phyloP scores from a whole-genome alignment of 2,888 invertebrate genomes.

The Trachelus tabidus region DNA sequence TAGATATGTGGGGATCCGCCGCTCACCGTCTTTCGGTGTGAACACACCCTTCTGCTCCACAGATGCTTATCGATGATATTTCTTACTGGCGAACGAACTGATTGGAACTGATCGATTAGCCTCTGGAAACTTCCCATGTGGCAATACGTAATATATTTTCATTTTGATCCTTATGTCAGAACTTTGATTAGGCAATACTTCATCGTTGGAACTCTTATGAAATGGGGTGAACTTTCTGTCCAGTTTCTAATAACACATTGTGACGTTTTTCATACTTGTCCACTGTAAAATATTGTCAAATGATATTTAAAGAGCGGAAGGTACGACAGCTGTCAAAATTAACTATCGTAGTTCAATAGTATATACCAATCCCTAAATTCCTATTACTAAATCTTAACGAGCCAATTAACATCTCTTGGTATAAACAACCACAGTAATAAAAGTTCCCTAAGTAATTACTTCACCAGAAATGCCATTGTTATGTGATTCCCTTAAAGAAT shows the following conservation, averaged over 20 bases:
- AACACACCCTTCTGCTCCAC: not conserved
- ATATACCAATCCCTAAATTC: not conserved
- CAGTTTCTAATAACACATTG: not conserved
- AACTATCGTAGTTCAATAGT: not conserved
- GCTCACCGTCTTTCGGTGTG: slow-evolving; percentile 2
- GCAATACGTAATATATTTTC: not conserved
- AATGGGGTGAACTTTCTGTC: not conserved
- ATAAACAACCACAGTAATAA: not conserved
- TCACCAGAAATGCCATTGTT: not conserved
- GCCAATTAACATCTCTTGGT: not conserved
- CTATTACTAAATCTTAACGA: not conserved
- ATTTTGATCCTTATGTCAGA: not conserved
- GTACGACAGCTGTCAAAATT: not conserved
- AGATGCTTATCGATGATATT: not conserved
- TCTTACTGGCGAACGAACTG: not conserved
- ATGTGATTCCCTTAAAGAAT: not conserved
- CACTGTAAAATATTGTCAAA: not conserved
- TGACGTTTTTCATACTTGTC: not conserved
- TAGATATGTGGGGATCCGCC: slow-evolving; percentile 23
- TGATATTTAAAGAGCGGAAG: not conserved
- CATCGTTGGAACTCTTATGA: not conserved
- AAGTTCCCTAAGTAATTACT: not conserved
- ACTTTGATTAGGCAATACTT: not conserved
- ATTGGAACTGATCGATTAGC: not conserved
- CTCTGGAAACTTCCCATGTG: not conserved